Evolutionary conservation across 1,140 invertebrate genomes (phyloP).

Genomic region (Centruroides vittatus): DNA sequence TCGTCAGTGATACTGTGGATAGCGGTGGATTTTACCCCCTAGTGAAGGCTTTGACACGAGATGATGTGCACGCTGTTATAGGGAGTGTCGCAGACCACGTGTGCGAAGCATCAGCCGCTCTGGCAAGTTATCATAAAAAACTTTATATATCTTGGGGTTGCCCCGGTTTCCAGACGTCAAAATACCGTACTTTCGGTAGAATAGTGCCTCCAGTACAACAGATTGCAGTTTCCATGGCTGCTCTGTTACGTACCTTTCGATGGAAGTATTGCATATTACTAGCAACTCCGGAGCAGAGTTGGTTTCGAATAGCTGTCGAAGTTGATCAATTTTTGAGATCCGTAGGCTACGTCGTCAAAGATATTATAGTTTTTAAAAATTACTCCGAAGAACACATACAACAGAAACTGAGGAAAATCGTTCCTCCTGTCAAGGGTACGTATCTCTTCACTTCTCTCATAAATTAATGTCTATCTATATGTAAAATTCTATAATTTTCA

Average conservation of each 20-base stretch:
- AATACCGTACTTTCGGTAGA: not conserved
- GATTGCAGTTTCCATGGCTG: not conserved
- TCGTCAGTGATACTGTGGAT: too few species aligned
- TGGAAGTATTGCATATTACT: not conserved
- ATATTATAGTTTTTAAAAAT: not conserved
- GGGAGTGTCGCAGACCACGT: not conserved
- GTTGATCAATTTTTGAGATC: not conserved
- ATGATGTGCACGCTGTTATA: not conserved
- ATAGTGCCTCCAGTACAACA: not conserved
- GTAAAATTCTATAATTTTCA: too few species aligned
- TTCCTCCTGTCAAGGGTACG: too few species aligned
- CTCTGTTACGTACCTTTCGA: not conserved
- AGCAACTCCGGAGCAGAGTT: not conserved
- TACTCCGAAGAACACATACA: too few species aligned
- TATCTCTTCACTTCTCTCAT: too few species aligned
- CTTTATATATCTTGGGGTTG: not conserved
- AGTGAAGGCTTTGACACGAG: not conserved
- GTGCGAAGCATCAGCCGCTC: not conserved
- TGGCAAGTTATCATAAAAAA: not conserved
- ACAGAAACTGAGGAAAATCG: too few species aligned
- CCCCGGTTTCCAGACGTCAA: not conserved
- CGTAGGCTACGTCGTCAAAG: not conserved
- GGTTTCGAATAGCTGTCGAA: not conserved
- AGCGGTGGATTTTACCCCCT: not conserved
- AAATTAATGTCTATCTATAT: too few species aligned